Percentiles rank a stretch among this genome's conserved stretches.
phyloP scores from a whole-genome alignment of 2,888 invertebrate species.

The Siphonodentalium dalli region DNA sequence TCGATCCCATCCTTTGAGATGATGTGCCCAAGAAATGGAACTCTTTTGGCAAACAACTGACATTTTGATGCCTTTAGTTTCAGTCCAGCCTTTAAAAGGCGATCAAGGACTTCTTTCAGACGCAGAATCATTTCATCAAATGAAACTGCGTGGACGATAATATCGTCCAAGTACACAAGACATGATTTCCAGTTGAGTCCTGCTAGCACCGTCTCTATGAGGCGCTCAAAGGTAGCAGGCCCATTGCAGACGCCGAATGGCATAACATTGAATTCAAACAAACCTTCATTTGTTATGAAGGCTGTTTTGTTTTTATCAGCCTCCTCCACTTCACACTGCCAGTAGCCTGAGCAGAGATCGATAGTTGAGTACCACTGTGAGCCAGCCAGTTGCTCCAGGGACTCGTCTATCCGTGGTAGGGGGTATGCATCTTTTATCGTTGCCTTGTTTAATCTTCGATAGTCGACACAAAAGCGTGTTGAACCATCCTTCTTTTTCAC shows the following conservation, averaged over 20 bases:
- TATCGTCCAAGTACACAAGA: constrained; percentile 61
- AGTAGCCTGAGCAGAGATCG: constrained; percentile 31
- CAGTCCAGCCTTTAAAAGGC: constrained; percentile 4
- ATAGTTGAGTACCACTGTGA: constrained; percentile 26
- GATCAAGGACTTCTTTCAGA: constrained; percentile 19
- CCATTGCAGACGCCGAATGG: constrained; percentile 35
- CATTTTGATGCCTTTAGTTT: constrained; percentile 20
- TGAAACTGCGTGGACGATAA: constrained; percentile 37
- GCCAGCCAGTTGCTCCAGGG: constrained; percentile 11
- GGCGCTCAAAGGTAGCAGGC: constrained; percentile 42
- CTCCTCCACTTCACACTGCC: constrained; percentile 25
- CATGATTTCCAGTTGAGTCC: constrained; percentile 39
- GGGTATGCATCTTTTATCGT: constrained; percentile 18
- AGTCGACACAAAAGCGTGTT: constrained; percentile 23
- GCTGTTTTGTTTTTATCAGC: constrained; percentile 27
- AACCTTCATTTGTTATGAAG: constrained; percentile 22
- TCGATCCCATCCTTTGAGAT: background rate
- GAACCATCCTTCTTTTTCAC: constrained; percentile 25
- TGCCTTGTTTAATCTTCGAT: constrained; percentile 12
- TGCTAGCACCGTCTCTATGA: constrained; percentile 49
- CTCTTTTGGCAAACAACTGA: constrained; percentile 2
- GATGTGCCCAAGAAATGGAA: constrained; percentile 6
- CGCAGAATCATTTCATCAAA: constrained; percentile 30
- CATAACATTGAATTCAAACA: constrained; percentile 29
- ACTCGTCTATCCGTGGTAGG: constrained; percentile 19